Conservation (phyloP, 2,888 invertebrate genomes). For the Athalia circularis region DNA sequence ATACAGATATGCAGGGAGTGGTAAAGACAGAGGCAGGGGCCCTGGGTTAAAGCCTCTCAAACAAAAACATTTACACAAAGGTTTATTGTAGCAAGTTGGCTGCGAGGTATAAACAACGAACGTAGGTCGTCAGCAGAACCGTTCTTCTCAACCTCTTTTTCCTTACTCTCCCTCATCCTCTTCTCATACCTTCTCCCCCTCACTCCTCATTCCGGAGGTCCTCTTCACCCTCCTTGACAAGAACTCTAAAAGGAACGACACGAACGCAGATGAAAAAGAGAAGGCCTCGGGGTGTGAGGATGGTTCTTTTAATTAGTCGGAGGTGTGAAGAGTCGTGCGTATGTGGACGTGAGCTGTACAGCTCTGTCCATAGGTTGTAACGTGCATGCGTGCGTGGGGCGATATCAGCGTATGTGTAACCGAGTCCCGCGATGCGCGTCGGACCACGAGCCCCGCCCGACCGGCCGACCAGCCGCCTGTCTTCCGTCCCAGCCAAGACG, state of each 20-base stretch:
- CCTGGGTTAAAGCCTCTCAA: not conserved
- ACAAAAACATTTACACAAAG: slow-evolving; percentile 37
- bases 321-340: slow-evolving; percentile 68
- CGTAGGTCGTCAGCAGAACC: slow-evolving; percentile 5
- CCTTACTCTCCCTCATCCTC: not conserved
- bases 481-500: slow-evolving; percentile 50
- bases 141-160: slow-evolving; percentile 10
- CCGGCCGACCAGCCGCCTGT: slow-evolving; percentile 48
- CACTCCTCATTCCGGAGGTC: slow-evolving; percentile 14
- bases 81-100: slow-evolving; percentile 40
- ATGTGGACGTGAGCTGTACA: slow-evolving; percentile 50
- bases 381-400: slow-evolving; percentile 45
- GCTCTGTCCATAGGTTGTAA: not conserved
- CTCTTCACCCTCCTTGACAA: slow-evolving; percentile 19
- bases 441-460: slow-evolving; percentile 56
- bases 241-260: slow-evolving; percentile 39
- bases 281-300: slow-evolving; percentile 53
- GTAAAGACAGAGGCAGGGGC: not conserved
- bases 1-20: not conserved
- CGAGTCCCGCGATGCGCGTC: slow-evolving; percentile 30
- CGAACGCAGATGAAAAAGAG: slow-evolving; percentile 50
- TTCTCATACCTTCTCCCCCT: slow-evolving; percentile 3
- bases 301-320: slow-evolving; percentile 68
- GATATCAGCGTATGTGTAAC: slow-evolving; percentile 42
- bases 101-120: slow-evolving; percentile 31